A percentile compares a stretch with the other conserved stretches of the same genome.
These are phyloP conservation scores for Drosophila mulleri DNA, from an alignment of 2,888 invertebrate species.

Conservation along the genomic window DNA sequence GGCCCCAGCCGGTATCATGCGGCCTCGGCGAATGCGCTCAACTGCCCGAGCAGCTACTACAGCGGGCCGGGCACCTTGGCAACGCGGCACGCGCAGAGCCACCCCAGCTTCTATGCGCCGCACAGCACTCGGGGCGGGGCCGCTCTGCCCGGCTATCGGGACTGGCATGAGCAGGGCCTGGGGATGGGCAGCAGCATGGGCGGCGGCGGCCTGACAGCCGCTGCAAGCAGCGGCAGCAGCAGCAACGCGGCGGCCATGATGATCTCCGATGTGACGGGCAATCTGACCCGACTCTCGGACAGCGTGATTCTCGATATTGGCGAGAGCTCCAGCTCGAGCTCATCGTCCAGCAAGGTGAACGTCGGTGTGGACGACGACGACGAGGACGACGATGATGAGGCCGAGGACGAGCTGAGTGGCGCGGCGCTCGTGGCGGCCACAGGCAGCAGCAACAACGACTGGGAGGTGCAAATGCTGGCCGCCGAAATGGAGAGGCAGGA, in stretches of 20 bases:
- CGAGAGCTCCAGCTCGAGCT: conserved; percentile 82
- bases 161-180: conserved; percentile 64
- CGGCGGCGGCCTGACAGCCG: conserved; percentile 6
- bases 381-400: conserved; percentile 79
- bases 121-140: conserved; percentile 37
- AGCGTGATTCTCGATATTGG: conserved; percentile 84
- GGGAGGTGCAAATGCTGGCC: conserved; percentile 93
- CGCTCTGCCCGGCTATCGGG: conserved; percentile 52
- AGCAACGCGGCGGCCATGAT: conserved; percentile 51
- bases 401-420: conserved; percentile 65
- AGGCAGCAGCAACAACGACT: conserved; percentile 86
- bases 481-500: conserved; percentile 89
- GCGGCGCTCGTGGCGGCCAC: conserved; percentile 33
- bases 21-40: conserved; percentile 66
- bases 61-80: conserved; percentile 61
- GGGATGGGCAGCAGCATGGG: conserved; percentile 15
- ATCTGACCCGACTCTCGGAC: conserved; percentile 85
- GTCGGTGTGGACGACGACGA: conserved; percentile 68
- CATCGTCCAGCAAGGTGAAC: conserved; percentile 81
- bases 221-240: neutral
- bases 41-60: conserved; percentile 66
- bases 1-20: conserved; percentile 72
- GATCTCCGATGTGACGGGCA: conserved; percentile 84
- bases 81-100: conserved; percentile 69
- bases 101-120: conserved; percentile 66